phyloP scores from a whole-genome alignment of 2,797 vertebrate species.

The Sebastiscus tertius region DNA sequence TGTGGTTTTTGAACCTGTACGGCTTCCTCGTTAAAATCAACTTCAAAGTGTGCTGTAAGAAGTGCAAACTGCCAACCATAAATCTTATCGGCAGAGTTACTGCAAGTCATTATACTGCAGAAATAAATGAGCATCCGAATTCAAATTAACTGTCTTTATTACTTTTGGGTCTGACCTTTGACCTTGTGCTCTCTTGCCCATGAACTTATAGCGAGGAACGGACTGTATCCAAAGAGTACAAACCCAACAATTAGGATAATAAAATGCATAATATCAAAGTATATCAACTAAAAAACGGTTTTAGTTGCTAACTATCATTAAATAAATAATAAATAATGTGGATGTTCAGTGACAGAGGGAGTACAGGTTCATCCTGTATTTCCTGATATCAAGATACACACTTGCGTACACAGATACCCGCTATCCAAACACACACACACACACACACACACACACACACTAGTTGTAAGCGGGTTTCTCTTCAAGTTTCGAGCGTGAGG shows the following conservation, averaged over 20 bases:
- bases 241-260: not conserved
- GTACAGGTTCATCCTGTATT: not conserved
- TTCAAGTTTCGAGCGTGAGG: no score
- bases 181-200: not conserved
- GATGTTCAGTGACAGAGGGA: not conserved
- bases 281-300: not conserved
- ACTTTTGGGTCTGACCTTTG: not conserved
- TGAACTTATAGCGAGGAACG: not conserved
- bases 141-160: not conserved
- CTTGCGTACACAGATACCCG: not conserved
- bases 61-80: not conserved
- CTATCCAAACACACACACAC: no score
- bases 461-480: no score
- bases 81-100: not conserved
- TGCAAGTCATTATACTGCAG: not conserved
- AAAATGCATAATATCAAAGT: not conserved
- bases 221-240: not conserved
- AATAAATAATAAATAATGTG: not conserved
- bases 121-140: not conserved
- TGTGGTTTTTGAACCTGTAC: conserved; percentile 14
- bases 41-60: conserved; percentile 20
- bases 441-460: not conserved
- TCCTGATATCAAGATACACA: conserved; percentile 1
- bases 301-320: not conserved
- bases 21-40: conserved; percentile 3